phyloP scores from a whole-genome alignment of 1,140 invertebrate genomes.

The Tachypleus tridentatus region DNA sequence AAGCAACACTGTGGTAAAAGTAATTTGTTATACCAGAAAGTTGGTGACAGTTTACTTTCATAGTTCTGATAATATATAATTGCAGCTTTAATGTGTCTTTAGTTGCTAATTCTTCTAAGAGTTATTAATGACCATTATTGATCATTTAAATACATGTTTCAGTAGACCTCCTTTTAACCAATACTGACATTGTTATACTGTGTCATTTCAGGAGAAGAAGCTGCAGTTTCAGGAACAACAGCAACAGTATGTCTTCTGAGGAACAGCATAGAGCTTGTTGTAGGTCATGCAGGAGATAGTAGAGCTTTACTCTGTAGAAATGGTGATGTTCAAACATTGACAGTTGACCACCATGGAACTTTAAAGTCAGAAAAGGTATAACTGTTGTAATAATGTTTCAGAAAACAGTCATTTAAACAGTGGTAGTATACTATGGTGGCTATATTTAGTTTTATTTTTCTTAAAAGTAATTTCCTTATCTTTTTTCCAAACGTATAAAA shows the following conservation, averaged over 20 bases:
- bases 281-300: constrained; percentile 44
- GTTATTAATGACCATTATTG: neutral
- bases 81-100: neutral
- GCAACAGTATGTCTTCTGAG: constrained; percentile 43
- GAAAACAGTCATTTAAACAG: too few species aligned
- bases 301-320: constrained; percentile 41
- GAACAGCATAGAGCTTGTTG: constrained; percentile 34
- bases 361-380: constrained; percentile 33
- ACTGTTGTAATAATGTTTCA: neutral
- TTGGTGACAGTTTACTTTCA: too few species aligned
- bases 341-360: constrained; percentile 41
- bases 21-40: too few species aligned
- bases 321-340: constrained; percentile 37
- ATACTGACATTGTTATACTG: too few species aligned
- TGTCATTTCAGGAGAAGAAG: constrained; percentile 12
- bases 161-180: too few species aligned
- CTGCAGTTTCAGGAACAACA: constrained; percentile 37
- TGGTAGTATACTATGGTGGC: too few species aligned
- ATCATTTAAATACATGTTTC: too few species aligned
- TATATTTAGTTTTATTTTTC: too few species aligned
- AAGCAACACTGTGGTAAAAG: too few species aligned
- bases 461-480: too few species aligned
- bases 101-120: neutral
- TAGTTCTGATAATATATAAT: neutral
- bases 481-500: too few species aligned